Evolutionary conservation across 2,113 vertebrate species (phyloP).

Genomic region (Lepus americanus): DNA sequence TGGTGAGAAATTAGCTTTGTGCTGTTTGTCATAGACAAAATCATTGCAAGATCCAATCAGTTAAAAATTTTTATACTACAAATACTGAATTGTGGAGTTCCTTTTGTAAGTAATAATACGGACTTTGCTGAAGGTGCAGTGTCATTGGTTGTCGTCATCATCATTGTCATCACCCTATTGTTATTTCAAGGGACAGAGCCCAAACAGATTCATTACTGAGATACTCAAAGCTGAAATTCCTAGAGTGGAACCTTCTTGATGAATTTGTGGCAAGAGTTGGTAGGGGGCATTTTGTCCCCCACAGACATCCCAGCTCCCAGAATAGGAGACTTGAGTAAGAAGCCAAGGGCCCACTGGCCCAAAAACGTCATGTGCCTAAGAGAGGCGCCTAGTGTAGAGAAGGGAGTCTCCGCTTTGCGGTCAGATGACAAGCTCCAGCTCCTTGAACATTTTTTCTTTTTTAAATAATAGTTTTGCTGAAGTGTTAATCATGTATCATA

Average conservation of each 20-base stretch:
- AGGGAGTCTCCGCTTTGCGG: not conserved
- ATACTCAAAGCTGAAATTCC: not conserved
- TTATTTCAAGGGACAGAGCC: not conserved
- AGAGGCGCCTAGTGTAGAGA: fast-evolving
- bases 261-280: not conserved
- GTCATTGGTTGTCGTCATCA: too few species aligned
- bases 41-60: not conserved
- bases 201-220: not conserved
- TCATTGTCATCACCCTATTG: too few species aligned
- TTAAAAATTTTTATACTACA: not conserved
- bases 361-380: too few species aligned
- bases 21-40: not conserved
- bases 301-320: not conserved
- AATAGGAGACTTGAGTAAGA: not conserved
- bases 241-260: not conserved
- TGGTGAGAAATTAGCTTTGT: not conserved
- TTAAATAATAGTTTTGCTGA: not conserved
- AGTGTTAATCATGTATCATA: not conserved
- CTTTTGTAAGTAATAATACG: not conserved
- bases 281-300: not conserved
- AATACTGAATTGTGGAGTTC: not conserved
- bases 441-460: not conserved
- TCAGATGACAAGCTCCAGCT: not conserved
- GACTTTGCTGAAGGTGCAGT: not conserved
- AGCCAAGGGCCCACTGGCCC: not conserved